phyloP scores from a whole-genome alignment of 1,140 invertebrate species.

The Bemisia tabaci region DNA sequence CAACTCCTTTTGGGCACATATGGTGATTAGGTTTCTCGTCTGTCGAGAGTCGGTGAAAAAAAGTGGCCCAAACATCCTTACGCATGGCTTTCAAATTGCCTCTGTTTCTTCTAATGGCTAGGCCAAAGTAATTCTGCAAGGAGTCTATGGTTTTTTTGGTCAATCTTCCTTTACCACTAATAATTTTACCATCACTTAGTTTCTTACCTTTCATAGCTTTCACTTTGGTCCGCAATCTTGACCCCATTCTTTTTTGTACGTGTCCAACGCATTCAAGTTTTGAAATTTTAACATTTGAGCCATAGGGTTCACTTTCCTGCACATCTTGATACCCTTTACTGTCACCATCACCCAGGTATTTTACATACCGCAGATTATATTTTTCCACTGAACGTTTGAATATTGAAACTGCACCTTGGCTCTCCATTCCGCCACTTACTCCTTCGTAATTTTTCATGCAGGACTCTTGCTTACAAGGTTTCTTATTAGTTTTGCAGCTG shows the following conservation, averaged over 20 bases:
- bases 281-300: constrained; percentile 8
- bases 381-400: not conserved
- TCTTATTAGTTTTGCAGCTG: constrained; percentile 5
- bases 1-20: constrained; percentile 20
- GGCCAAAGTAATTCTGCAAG: constrained; percentile 14
- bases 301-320: constrained; percentile 2
- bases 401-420: not conserved
- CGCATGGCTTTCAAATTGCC: constrained; percentile 26
- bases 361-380: not conserved
- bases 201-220: constrained; percentile 10
- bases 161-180: not conserved
- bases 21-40: constrained; percentile 22
- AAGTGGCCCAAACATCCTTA: constrained; percentile 26
- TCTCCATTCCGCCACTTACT: not conserved
- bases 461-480: not conserved
- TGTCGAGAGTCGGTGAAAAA: constrained; percentile 25
- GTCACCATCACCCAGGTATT: not conserved
- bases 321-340: not conserved
- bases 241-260: constrained; percentile 17
- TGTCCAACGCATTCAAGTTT: constrained; percentile 19
- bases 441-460: not conserved
- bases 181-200: constrained; percentile 13
- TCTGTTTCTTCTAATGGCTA: constrained; percentile 25
- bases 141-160: constrained; percentile 1
- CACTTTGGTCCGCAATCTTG: constrained; percentile 6